Evolutionary conservation across 2,113 vertebrate species (phyloP).

Genomic region (Bos javanicus): DNA sequence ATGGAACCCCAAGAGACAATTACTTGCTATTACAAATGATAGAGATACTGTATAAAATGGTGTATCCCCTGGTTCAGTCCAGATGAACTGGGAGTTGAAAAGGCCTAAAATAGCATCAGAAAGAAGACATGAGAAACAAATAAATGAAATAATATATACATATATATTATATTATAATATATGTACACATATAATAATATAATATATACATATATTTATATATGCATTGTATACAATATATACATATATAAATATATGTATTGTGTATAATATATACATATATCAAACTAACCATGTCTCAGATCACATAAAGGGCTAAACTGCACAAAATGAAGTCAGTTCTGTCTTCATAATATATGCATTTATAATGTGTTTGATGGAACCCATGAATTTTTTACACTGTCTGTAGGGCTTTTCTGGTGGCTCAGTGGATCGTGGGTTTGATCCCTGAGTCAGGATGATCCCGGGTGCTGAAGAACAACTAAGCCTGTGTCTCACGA

Average conservation of each 20-base stretch:
- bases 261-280: not conserved
- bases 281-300: not conserved
- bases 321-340: not conserved
- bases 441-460: not conserved
- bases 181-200: not conserved
- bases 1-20: not conserved
- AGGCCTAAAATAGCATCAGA: not conserved
- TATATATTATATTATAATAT: not conserved
- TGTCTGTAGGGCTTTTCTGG: not conserved
- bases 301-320: not conserved
- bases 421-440: not conserved
- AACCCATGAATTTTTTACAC: not conserved
- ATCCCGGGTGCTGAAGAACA: rapidly evolving
- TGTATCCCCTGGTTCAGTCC: not conserved
- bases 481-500: not conserved
- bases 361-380: not conserved
- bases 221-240: not conserved
- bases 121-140: conserved; percentile 18
- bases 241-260: not conserved
- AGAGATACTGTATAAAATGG: not conserved
- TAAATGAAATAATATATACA: not conserved
- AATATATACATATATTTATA: not conserved
- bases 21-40: not conserved
- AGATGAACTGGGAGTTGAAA: not conserved
- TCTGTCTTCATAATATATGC: not conserved